Evolutionary conservation across 2,888 invertebrate genomes (phyloP), one percentile per base, ranked within the genome.

Genomic region (Empis livida): DNA sequence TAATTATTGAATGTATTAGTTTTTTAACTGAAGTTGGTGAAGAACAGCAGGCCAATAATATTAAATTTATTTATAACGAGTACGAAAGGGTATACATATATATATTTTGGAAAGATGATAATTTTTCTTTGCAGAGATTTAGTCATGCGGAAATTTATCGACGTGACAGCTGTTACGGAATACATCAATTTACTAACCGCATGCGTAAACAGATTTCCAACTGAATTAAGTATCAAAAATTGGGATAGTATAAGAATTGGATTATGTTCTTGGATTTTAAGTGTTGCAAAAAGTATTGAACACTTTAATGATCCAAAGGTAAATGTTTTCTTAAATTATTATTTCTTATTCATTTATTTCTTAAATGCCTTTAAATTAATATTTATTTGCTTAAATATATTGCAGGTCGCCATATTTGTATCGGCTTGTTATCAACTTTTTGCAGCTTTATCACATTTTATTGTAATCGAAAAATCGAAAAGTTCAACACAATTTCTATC

Each of bases 221-320:
- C 59, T 48, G 60, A 66, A 50, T 50, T 68, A 16, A 56, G 55
- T 20, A 58, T 63, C 10, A 61, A 71, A 52, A 75, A 79, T 56
- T 88, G 89, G 87, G 89, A 89, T 71, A 80, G 82, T 60, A 70
- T 79, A 54, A 73, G 82, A 54, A 78, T 89, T 61, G 75, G 80
- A 46, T 66, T 85, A 30, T 79, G 80, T 49, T 77, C 81, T 14
- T 81, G 88, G 78, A 70, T 80, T 39, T 56, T 70, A 61, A 75
- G 61, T 74, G 75, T 54, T 55, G 78, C 55, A 59, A 65, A 61
- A 67, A 70, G 63, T 17, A 53, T 63, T 51, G 48, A 63, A 15
- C 51, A 65, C 50, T 74, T 71, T 61, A 62, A 62, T 40, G 70
- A 72, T 53, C 65, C 75, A 43, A 78, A 79, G 71, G 81, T 80